phyloP scores from a whole-genome alignment of 2,113 vertebrate genomes.

The Macquaria australasica region DNA sequence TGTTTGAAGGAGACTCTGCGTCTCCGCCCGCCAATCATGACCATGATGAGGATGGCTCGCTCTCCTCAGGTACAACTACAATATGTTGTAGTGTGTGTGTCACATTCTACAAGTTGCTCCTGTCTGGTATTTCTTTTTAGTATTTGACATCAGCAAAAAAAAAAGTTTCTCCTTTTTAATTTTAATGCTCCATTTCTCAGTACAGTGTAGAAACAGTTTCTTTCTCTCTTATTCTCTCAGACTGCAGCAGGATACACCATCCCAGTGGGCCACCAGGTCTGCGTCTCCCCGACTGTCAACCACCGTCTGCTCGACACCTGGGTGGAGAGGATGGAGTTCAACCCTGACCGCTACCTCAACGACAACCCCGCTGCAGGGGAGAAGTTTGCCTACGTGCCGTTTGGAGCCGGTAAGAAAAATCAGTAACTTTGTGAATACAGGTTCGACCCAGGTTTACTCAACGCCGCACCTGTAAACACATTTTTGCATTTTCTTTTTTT shows the following conservation, averaged over 20 bases:
- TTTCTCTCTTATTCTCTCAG: slow-evolving; percentile 72
- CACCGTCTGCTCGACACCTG: slow-evolving; percentile 93
- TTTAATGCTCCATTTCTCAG: not conserved
- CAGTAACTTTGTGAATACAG: too few species aligned
- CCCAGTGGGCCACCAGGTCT: slow-evolving; percentile 96
- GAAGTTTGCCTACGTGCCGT: slow-evolving; percentile 95
- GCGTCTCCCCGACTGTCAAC: slow-evolving; percentile 97
- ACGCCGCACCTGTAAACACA: not conserved
- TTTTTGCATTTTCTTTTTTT: not conserved
- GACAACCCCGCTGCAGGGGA: slow-evolving; percentile 91
- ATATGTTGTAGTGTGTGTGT: too few species aligned
- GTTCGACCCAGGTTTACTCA: not conserved
- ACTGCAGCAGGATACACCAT: slow-evolving; percentile 91
- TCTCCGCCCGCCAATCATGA: slow-evolving; percentile 97
- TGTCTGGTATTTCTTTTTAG: not conserved
- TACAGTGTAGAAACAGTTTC: not conserved
- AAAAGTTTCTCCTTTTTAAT: not conserved
- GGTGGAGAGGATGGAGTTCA: slow-evolving; percentile 88
- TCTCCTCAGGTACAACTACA: slow-evolving; percentile 87
- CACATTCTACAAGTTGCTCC: not conserved
- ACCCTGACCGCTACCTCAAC: slow-evolving; percentile 91
- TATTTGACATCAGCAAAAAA: not conserved
- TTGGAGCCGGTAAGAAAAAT: slow-evolving; percentile 90
- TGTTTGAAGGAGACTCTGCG: slow-evolving; percentile 97
- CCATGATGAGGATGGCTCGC: slow-evolving; percentile 97